A percentile compares a stretch with the other conserved stretches of the same genome.
Evolutionary conservation across 2,888 invertebrate species (phyloP).

Genomic region (Agrochola macilenta): DNA sequence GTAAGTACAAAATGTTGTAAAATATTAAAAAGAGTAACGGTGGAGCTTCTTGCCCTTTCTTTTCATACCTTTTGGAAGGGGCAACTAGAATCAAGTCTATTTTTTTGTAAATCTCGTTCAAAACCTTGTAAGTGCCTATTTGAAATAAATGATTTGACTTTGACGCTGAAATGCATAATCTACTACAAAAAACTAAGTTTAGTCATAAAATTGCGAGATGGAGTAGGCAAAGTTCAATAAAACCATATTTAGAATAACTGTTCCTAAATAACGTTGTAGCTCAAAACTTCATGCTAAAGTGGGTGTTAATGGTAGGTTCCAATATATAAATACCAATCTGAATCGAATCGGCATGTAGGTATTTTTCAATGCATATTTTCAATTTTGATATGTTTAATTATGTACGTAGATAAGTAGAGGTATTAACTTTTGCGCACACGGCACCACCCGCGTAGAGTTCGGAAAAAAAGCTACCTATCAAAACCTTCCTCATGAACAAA

Average conservation of each 20-base stretch:
- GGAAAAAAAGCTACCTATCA: background rate
- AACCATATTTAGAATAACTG: constrained; percentile 55
- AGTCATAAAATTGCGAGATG: constrained; percentile 35
- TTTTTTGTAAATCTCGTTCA: too few species aligned
- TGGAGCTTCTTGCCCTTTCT: too few species aligned
- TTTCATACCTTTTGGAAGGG: too few species aligned
- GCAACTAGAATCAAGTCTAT: too few species aligned
- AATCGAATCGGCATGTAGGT: background rate
- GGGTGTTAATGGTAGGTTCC: background rate
- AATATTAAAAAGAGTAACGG: too few species aligned
- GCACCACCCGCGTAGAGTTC: background rate
- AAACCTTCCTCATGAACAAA: background rate
- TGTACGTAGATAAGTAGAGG: background rate
- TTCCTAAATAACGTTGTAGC: constrained; percentile 10
- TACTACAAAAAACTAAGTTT: constrained; percentile 37
- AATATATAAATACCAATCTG: too few species aligned
- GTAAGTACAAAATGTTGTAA: too few species aligned
- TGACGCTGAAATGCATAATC: background rate
- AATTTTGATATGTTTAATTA: background rate
- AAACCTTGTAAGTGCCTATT: too few species aligned
- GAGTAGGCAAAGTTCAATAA: constrained; percentile 46
- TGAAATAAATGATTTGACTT: too few species aligned
- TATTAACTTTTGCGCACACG: background rate
- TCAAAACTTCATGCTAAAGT: constrained; percentile 25
- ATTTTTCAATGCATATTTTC: background rate